These are phyloP conservation scores for Geotrupes spiniger DNA, from an alignment of 2,888 invertebrate species.

Conservation along the genomic window DNA sequence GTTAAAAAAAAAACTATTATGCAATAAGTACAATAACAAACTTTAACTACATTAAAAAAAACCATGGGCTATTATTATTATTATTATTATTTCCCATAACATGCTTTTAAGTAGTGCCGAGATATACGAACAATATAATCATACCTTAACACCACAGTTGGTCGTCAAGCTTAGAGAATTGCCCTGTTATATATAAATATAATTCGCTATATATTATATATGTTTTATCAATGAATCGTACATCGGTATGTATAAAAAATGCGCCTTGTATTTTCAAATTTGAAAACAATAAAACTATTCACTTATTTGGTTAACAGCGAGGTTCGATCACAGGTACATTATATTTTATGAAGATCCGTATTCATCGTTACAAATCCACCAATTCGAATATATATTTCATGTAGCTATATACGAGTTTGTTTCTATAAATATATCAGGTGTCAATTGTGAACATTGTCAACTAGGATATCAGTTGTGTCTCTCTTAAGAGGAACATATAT, in stretches of 20 bases:
- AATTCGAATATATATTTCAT: no score
- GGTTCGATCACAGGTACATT: conserved; percentile 48
- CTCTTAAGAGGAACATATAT: no score
- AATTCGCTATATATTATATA: conserved; percentile 13
- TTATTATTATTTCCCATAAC: conserved; percentile 6
- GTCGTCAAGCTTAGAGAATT: conserved; percentile 48
- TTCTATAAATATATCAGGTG: no score
- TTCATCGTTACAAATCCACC: conserved; percentile 13
- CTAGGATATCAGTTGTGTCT: no score
- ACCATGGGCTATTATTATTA: conserved; percentile 17
- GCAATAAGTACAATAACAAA: conserved; percentile 43
- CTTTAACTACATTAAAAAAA: conserved; percentile 27
- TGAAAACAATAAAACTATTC: conserved; percentile 31
- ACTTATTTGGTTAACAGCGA: conserved; percentile 46
- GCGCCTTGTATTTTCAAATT: conserved; percentile 30
- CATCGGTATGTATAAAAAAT: conserved; percentile 29
- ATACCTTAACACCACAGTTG: conserved; percentile 24
- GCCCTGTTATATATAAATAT: conserved; percentile 42
- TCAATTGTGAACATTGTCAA: no score
- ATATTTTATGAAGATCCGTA: conserved; percentile 17
- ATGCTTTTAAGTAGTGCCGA: conserved; percentile 14
- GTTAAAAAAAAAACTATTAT: conserved; percentile 25
- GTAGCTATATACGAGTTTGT: no score
- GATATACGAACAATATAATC: conserved; percentile 13
- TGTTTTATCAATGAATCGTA: conserved; percentile 5